phyloP scores from a whole-genome alignment of 2,888 invertebrate species.

The Nezara viridula region DNA sequence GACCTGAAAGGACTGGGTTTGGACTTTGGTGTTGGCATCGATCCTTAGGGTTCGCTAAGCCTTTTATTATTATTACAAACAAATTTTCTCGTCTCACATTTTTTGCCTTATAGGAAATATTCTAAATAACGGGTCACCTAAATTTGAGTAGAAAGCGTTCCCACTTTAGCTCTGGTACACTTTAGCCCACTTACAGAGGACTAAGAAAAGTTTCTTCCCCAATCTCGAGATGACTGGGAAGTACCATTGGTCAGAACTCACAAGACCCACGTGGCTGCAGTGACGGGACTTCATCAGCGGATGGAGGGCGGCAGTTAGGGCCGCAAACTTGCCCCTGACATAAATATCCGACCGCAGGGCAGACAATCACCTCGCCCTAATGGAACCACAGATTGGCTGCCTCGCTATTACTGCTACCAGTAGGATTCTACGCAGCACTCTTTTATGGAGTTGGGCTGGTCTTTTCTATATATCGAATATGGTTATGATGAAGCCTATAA shows the following conservation, averaged over 20 bases:
- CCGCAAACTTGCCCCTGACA: conserved; percentile 37
- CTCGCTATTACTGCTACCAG: background rate
- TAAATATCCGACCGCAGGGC: conserved; percentile 33
- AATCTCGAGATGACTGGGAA: background rate
- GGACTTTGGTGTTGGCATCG: no score
- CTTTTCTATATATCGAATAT: background rate
- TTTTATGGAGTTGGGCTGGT: background rate
- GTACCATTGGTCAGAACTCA: background rate
- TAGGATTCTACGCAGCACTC: background rate
- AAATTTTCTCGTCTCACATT: no score
- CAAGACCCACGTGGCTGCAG: background rate
- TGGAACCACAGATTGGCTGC: conserved; percentile 20
- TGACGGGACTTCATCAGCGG: conserved; percentile 29
- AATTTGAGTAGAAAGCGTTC: no score
- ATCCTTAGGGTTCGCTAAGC: no score
- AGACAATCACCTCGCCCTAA: conserved; percentile 32
- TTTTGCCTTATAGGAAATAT: no score
- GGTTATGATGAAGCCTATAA: background rate
- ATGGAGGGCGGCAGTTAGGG: conserved; percentile 14
- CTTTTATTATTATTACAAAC: no score
- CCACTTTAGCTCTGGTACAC: background rate
- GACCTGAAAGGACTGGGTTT: no score
- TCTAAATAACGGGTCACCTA: no score
- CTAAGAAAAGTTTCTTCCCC: background rate
- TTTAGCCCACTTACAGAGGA: background rate